Evolutionary conservation across 2,888 invertebrate genomes (phyloP).

Genomic region (Tubiluchus corallicola): DNA sequence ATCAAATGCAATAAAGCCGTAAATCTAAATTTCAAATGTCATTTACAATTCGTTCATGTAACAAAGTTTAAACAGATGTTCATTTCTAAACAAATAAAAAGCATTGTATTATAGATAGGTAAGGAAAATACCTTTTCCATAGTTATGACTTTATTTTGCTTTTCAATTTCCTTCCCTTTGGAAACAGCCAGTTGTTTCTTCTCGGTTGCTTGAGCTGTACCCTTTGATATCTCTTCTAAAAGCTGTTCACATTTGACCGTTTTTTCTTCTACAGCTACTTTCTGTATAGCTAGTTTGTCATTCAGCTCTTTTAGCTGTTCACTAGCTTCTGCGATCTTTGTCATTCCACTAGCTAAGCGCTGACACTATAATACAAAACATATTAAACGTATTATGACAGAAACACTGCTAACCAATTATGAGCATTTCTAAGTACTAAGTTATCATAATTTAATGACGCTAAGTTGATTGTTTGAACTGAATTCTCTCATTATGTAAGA

Average conservation of each 20-base stretch:
- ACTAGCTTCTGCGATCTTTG: constrained; percentile 72
- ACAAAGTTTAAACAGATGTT: too few relatives aligned
- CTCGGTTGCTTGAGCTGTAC: constrained; percentile 39
- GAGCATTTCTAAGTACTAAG: too few relatives aligned
- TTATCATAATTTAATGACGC: too few relatives aligned
- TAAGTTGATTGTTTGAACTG: too few relatives aligned
- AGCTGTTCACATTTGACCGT: constrained; percentile 59
- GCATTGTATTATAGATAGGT: too few relatives aligned
- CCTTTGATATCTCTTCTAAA: constrained; percentile 49
- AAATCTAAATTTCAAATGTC: too few relatives aligned
- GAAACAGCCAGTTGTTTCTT: constrained; percentile 61
- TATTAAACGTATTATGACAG: constrained; percentile 11
- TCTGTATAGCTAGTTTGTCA: constrained; percentile 57
- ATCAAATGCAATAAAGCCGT: too few relatives aligned
- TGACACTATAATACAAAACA: constrained; percentile 38
- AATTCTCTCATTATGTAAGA: too few relatives aligned
- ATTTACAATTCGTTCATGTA: too few relatives aligned
- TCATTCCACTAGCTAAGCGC: constrained; percentile 46
- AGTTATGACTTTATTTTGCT: constrained; percentile 54
- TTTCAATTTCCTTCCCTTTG: constrained; percentile 61
- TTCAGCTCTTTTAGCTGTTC: constrained; percentile 59
- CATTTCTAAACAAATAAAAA: too few relatives aligned
- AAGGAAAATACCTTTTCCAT: constrained; percentile 48
- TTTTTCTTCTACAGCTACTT: constrained; percentile 58
- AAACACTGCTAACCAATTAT: background rate